Evolutionary conservation across 2,113 vertebrate species (phyloP).

Genomic region (Hypomesus transpacificus): DNA sequence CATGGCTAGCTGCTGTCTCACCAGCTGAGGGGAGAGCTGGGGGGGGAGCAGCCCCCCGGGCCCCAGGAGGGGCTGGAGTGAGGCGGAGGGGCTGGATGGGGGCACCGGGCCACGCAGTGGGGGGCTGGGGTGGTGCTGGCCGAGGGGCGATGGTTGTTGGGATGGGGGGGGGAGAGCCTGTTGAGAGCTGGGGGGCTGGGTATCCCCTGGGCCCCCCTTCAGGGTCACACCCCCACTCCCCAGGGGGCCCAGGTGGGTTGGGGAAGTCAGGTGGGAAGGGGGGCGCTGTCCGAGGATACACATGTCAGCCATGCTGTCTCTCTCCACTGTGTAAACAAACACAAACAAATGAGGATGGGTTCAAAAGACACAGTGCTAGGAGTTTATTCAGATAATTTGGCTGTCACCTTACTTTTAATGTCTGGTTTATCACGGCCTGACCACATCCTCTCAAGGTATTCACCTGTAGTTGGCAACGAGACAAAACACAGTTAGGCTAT

Average conservation of each 20-base stretch:
- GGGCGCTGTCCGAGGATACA: conserved; percentile 83
- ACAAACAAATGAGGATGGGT: conserved; percentile 4
- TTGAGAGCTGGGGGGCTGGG: conserved; percentile 32
- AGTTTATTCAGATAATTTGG: background rate
- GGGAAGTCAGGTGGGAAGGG: conserved; percentile 79
- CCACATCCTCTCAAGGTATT: conserved; percentile 61
- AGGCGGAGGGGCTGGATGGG: conserved; percentile 15
- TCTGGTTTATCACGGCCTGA: conserved; percentile 46
- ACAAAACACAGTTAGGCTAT: background rate
- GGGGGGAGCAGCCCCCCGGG: conserved; percentile 79
- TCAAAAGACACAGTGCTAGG: background rate
- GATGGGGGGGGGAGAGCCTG: conserved; percentile 43
- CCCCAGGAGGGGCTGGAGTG: conserved; percentile 81
- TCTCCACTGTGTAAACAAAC: conserved; percentile 78
- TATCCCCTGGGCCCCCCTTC: conserved; percentile 30
- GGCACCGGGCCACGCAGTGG: conserved; percentile 83
- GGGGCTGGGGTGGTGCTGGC: conserved; percentile 82
- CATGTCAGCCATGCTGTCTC: conserved; percentile 84
- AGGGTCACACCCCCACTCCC: conserved; percentile 58
- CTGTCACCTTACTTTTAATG: conserved; percentile 54
- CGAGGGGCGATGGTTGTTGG: conserved; percentile 75
- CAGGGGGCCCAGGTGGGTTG: conserved; percentile 79
- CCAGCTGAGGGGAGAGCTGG: conserved; percentile 81
- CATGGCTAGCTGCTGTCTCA: conserved; percentile 86
- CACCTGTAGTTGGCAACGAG: conserved; percentile 36